Evolutionary conservation across 2,888 invertebrate genomes (phyloP), one percentile per base, ranked within the genome.

Genomic region (Lampropteryx suffumata): DNA sequence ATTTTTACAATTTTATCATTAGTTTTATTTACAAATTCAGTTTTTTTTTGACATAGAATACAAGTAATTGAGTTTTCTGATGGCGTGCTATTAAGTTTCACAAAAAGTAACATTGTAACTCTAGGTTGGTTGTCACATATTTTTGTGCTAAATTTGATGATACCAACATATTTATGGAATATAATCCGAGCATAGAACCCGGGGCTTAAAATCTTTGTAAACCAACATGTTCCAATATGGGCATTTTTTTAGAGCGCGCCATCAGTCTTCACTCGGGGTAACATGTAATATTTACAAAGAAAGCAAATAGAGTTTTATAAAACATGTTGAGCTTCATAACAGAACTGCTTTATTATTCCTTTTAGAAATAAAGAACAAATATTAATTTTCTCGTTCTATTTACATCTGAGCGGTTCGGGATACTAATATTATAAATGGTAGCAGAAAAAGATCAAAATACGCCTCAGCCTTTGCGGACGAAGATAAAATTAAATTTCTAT

Each of bases 401-500:
- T 68, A 73, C 61, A 69, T 60, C 59, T 28, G 55, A 61, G 46
- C 64, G 64, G 65, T 71, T 60, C 65, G 55, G 60, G 61, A 65
- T 67, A 73, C 63, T 67, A 76, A 65, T 59, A 69, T 60, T 29
- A 74, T 57, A 56, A 73, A 57, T 30, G 68, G 55, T 39, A 74
- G 59, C 55, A 76, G 50, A 46, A 69, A 62, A 64, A 70, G 56
- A 42, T 61, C 42, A 49, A 67, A 50, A 60, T 63, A 67, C 30
- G 61, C 55, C 30, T 63, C 51, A 35, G 66, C 57, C 39, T 61
- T 61, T 34, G 62, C 52, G 36, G 73, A 65, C 60, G 80, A 73
- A 43, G 87, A 76, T 47, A 73, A 75, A 57, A 88, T 84, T 57
- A 89, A 73, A 68, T 90, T 90, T 59, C 89, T 83, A 57, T 87